Evolutionary conservation across 2,797 vertebrate genomes (phyloP), one percentile per base, ranked within the genome.

Genomic region (Gymnoscopelus braueri): DNA sequence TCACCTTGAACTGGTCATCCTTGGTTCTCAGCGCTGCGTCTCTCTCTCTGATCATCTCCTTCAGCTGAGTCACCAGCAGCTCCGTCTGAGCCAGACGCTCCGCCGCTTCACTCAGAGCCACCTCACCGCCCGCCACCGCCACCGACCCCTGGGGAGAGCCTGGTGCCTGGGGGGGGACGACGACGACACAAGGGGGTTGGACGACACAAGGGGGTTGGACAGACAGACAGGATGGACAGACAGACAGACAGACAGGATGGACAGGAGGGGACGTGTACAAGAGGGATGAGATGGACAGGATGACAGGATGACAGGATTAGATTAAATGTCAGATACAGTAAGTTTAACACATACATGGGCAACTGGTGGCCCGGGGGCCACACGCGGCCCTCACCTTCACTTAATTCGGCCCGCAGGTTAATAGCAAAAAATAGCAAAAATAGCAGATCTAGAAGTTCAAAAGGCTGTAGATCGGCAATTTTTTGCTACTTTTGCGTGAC

Each of bases 41-140:
- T 75, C 95, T 97, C 78, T 97, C 95, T 52, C 94, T 85, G 87
- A 97, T 94, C 68, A 97, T 82, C 76, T 95, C 95, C 82, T 97
- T 97, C 4, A 97, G 93, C 85, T 97, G 96, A 32, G 88, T 4
- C 65, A 96, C 94, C 0, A 97, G 93, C 84, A 94, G 95, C 79
- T 97, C 88, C 0, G 94, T 96, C 32, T 94, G 95, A 0, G 60
- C 63, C 83, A 97, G 91, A 69, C 94, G 94, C 61, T 97, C 96
- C 0, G 87, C 75, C 77, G 95, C 81, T 76, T 97, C 96, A 0
- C 90, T 84, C 9, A 93, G 80, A 0, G 89, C 77, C 1, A 82
- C 68, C 1, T 79, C 81, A 47, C 67, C 76, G 4, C 54, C 5
- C 67, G 9, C 19, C 65, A 23, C 48, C 58, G 3, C n/a, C 72